phyloP scores from a whole-genome alignment of 2,797 vertebrate species.

The Heteromormyrus szaboi region DNA sequence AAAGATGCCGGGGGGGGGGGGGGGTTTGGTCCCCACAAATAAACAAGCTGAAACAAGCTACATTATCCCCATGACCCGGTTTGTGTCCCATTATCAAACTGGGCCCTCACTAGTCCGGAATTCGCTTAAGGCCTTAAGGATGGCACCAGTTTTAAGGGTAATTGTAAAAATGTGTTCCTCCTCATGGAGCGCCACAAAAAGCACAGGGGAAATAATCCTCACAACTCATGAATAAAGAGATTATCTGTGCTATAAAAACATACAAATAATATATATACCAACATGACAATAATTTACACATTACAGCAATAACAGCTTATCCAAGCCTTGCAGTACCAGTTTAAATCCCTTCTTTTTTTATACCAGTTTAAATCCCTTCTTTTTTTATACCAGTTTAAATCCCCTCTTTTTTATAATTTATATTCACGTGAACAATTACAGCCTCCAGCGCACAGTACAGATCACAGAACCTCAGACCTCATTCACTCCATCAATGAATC shows the following conservation, averaged over 20 bases:
- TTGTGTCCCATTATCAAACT: not conserved
- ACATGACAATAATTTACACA: not conserved
- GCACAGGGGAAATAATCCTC: not conserved
- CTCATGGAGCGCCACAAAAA: not conserved
- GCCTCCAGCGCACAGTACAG: not conserved
- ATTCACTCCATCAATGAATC: not conserved
- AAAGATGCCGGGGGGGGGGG: not conserved
- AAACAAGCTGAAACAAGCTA: not conserved
- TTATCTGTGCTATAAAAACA: not conserved
- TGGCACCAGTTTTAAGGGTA: not conserved
- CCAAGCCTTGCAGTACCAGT: not conserved
- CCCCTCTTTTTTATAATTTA: not conserved
- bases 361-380: not conserved
- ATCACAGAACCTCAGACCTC: not conserved
- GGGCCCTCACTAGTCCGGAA: not conserved
- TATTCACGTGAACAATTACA: not conserved
- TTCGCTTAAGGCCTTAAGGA: not conserved
- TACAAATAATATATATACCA: not conserved
- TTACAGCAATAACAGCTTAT: constrained; percentile 13
- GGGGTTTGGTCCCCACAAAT: not conserved
- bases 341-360: not conserved
- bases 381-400: not conserved
- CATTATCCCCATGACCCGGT: not conserved
- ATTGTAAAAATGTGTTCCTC: not conserved
- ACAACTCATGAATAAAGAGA: not conserved